Conservation (phyloP, 2,797 vertebrate species). For the Dipus sagitta region DNA sequence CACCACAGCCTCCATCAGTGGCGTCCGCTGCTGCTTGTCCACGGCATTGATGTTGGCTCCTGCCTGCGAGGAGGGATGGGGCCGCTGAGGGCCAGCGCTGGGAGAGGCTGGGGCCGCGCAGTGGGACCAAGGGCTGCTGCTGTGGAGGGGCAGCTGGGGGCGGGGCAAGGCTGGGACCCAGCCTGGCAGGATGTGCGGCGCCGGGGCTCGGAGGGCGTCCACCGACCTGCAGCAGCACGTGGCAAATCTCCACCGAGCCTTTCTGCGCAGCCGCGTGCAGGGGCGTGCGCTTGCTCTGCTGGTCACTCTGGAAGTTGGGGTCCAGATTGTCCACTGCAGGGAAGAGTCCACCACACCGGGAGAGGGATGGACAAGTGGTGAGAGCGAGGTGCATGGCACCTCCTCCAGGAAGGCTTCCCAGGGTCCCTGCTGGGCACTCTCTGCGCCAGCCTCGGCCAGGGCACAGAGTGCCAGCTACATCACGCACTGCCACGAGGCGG, state of each 20-base stretch:
- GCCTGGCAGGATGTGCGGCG: no score
- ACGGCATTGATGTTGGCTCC: conserved; percentile 94
- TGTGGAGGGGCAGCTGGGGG: no score
- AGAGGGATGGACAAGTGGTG: neutral
- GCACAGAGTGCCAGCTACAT: no score
- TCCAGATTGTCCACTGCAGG: conserved; percentile 94
- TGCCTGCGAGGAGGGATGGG: conserved; percentile 86
- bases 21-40: conserved; percentile 94
- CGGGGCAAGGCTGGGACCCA: neutral
- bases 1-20: conserved; percentile 94
- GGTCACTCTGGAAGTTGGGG: conserved; percentile 94
- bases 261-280: conserved; percentile 95
- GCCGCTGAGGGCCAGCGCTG: neutral
- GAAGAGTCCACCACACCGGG: neutral
- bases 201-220: no score
- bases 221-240: conserved; percentile 93
- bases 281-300: conserved; percentile 93
- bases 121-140: neutral
- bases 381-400: neutral
- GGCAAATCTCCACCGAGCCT: conserved; percentile 94
- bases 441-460: fast-evolving
- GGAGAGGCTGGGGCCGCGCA: neutral
- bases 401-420: neutral
- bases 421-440: neutral
- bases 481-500: no score